These are phyloP conservation scores for Anthrax anthrax DNA, from an alignment of 2,888 invertebrate genomes.

Conservation along the genomic window DNA sequence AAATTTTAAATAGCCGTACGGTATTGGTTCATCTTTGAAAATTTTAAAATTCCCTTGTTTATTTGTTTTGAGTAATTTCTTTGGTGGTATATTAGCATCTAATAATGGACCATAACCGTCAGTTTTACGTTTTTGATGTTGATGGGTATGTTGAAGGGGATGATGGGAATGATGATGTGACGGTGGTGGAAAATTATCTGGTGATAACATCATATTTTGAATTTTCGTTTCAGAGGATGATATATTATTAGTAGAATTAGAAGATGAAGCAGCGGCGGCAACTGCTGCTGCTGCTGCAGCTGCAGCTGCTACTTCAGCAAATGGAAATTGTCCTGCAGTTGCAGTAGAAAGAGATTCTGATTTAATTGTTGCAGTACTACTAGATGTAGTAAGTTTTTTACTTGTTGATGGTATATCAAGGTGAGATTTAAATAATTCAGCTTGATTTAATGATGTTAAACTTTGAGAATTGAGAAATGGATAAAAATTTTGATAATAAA, in stretches of 20 bases:
- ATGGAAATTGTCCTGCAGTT: conserved; percentile 7
- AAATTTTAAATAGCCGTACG: conserved; percentile 76
- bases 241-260: not conserved
- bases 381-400: not conserved
- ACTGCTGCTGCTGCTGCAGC: conserved; percentile 1
- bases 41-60: conserved; percentile 45
- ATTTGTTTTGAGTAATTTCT: conserved; percentile 6
- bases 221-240: not conserved
- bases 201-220: not conserved
- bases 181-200: not conserved
- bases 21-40: conserved; percentile 78
- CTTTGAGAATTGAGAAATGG: conserved; percentile 11
- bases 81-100: not conserved
- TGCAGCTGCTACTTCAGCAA: conserved; percentile 4
- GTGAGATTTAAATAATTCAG: not conserved
- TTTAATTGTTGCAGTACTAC: not conserved
- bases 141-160: no score
- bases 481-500: conserved; percentile 16
- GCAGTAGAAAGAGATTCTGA: not conserved
- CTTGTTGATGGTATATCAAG: not conserved
- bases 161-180: no score
- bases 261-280: no score
- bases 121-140: conserved; percentile 4
- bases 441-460: not conserved
- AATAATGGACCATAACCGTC: not conserved